Evolutionary conservation across 2,113 vertebrate species (phyloP), one percentile per base, ranked within the genome.

Genomic region (Pteropus alecto): DNA sequence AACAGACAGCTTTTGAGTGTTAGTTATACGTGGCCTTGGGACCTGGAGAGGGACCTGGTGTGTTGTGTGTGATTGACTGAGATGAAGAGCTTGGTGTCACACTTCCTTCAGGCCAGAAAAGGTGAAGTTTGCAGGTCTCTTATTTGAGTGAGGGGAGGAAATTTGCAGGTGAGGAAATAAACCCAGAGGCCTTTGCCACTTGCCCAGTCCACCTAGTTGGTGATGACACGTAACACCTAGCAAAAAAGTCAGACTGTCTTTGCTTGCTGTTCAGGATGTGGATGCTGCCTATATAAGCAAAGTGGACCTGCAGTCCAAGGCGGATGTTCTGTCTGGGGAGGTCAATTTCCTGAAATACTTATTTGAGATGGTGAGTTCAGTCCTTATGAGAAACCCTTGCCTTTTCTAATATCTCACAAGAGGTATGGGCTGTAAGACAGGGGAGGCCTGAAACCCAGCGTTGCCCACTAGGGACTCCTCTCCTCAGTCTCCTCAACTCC

Each of bases 231-330:
- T 4, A 22, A 16, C 6, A 14, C 33, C 63, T 30, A 21, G 33
- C 8, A 15, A 18, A 61, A 3, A 51, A 61, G 30, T n/a, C 41
- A 77, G 71, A 70, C 15, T 56, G 21, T 77, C 35, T 56, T n/a
- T 67, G 21, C 22, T 98, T 65, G 81, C 28, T 85, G 73, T 81
- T 48, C 87, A 99, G 99, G 99, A 99, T 0, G 98, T 99, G 93
- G 99, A 99, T 68, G 38, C 70, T 65, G 98, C 98, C 82, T 99
- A 98, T 81, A 97, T 98, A 98, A 87, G 4, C 38, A 98, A 99
- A 96, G 95, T 92, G 0, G 98, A 99, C 74, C 74, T 99, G 96
- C 98, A 99, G 94, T 95, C 98, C 71, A 99, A 30, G 90, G 97
- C 97, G 88, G 96, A 98, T 81, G 61, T 79, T 33, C 58, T 99